Conservation (phyloP, 2,888 invertebrate genomes). For the Zhuqinia jingwanae region DNA sequence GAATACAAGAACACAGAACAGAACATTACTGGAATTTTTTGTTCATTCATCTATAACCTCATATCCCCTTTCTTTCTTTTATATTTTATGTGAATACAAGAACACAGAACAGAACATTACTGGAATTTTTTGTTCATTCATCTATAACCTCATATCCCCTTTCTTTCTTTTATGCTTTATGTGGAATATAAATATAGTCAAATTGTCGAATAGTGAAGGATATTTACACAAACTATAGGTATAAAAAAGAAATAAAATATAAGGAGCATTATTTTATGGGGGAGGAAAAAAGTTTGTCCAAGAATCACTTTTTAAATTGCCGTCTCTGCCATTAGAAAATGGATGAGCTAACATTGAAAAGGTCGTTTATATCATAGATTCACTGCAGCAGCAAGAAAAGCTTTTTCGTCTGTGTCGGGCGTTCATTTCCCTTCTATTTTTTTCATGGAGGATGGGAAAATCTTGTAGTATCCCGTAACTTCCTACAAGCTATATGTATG, state of each 20-base stretch:
- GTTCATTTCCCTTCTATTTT: slow-evolving; percentile 1
- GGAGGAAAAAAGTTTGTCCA: slow-evolving; percentile 33
- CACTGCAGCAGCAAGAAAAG: slow-evolving; percentile 35
- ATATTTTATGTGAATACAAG: neutral
- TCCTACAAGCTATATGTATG: neutral
- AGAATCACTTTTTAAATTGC: slow-evolving; percentile 53
- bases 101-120: slow-evolving; percentile 10
- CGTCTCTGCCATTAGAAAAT: slow-evolving; percentile 54
- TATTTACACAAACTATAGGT: too few species aligned
- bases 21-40: slow-evolving; percentile 5
- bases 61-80: neutral
- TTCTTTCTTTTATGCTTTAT: neutral
- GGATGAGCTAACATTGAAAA: slow-evolving; percentile 56
- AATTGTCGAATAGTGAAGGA: too few species aligned
- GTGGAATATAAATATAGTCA: too few species aligned
- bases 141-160: slow-evolving; percentile 29
- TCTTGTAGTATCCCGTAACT: too few species aligned
- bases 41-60: slow-evolving; percentile 36
- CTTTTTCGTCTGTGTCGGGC: neutral
- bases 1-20: neutral
- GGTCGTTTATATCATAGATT: slow-evolving; percentile 50
- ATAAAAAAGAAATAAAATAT: neutral
- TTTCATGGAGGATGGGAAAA: neutral
- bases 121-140: slow-evolving; percentile 21
- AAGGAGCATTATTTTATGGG: slow-evolving; percentile 19